Conservation (phyloP, 1,140 invertebrate genomes). For the Cyclina sinensis region DNA sequence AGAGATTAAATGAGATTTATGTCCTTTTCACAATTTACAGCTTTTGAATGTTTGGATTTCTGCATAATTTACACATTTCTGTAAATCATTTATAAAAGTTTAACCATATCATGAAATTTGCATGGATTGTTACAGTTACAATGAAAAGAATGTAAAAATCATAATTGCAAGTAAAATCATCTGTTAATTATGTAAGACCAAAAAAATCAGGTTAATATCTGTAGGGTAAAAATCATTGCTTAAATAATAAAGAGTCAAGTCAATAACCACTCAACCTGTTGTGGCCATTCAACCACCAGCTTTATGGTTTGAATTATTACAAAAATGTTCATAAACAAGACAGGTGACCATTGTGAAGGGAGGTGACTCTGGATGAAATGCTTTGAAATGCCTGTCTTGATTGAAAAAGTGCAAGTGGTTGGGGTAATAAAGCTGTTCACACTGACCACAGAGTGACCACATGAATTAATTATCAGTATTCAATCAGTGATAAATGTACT, state of each 20-base stretch:
- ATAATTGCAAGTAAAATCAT: too few relatives aligned
- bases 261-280: not conserved
- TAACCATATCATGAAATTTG: too few relatives aligned
- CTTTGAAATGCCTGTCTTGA: not conserved
- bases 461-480: slow-evolving; percentile 31
- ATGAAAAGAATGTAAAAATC: too few relatives aligned
- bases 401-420: not conserved
- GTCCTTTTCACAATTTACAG: too few relatives aligned
- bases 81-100: too few relatives aligned
- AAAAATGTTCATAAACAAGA: not conserved
- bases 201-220: too few relatives aligned
- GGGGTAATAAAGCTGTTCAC: not conserved
- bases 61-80: too few relatives aligned
- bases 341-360: not conserved
- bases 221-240: not conserved
- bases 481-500: slow-evolving; percentile 31
- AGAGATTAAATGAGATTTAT: too few relatives aligned
- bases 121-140: too few relatives aligned
- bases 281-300: not conserved
- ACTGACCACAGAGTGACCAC: slow-evolving; percentile 29
- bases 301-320: not conserved
- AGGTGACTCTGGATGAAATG: not conserved
- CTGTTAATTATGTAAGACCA: too few relatives aligned
- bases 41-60: too few relatives aligned
- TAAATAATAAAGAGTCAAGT: not conserved